Evolutionary conservation across 1,140 invertebrate genomes (phyloP), one percentile per base, ranked within the genome.

Genomic region (Phymastichus coffea): DNA sequence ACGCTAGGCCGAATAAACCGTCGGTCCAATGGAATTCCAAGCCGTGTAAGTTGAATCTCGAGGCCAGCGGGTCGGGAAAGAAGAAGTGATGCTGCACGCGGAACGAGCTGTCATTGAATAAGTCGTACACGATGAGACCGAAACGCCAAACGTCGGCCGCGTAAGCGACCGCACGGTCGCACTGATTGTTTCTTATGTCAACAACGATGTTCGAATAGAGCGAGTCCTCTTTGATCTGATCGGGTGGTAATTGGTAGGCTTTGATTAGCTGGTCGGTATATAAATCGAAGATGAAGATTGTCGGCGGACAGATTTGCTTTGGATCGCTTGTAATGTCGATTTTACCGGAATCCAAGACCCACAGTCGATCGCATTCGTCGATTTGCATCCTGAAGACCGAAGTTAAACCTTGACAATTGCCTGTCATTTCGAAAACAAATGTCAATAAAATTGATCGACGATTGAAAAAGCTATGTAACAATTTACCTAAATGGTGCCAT

Each of bases 21-120:
- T 93, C 91, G 1, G 87, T 83, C 90, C 90, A 93, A 66, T 90
- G 86, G 67, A 91, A 93, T 47, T 86, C 85, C 0, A 91, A 61
- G 10, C 86, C 88, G 58, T 90, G 87, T 0, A 90, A 64, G 15
- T 86, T 85, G 63, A 81, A 83, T 61, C 85, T 86, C 1, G 88
- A 83, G 0, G 88, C 85, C 2, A 91, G 62, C 0, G 91, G 91
- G 66, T 92, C 89, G 0, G 91, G 90, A 63, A 81, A 88, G 66
- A 92, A 92, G 9, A 89, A 81, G 43, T 87, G 88, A 68, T 91
- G 86, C 8, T 85, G 84, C 2, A 91, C 80, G 41, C 89, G 78
- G 85, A 88, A 92, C n/a, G 88, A 89, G 2, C 75, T 75, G 57
- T 84, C 76, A 54, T 87, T 84, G 19, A 76, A 78, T 56, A 88